These are phyloP conservation scores for Cheilosia vernalis DNA, from an alignment of 2,888 invertebrate genomes.

Conservation along the genomic window DNA sequence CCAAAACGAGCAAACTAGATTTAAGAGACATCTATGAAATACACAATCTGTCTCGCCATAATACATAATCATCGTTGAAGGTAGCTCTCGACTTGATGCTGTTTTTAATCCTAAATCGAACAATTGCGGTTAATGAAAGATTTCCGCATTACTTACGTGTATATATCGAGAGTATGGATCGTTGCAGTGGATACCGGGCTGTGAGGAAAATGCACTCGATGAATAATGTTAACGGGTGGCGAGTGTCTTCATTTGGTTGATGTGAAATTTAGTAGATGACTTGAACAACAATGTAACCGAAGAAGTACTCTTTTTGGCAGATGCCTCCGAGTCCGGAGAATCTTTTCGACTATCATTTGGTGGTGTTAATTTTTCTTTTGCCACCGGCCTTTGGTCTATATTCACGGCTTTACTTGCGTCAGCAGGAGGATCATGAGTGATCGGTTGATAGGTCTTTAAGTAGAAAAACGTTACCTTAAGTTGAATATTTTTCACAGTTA, in stretches of 20 bases:
- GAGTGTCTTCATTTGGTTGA: not conserved
- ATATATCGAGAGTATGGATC: slow-evolving; percentile 3
- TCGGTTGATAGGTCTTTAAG: too few species aligned
- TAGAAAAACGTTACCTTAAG: too few species aligned
- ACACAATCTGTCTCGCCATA: slow-evolving; percentile 49
- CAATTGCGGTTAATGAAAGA: slow-evolving; percentile 68
- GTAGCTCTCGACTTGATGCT: slow-evolving; percentile 35
- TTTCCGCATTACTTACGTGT: slow-evolving; percentile 56
- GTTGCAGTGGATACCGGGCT: not conserved
- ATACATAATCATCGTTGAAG: slow-evolving; percentile 45
- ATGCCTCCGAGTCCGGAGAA: too few species aligned
- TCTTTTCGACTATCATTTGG: too few species aligned
- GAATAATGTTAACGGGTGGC: slow-evolving; percentile 8
- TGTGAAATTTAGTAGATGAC: not conserved
- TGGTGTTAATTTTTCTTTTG: too few species aligned
- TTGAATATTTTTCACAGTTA: too few species aligned
- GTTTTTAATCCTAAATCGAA: slow-evolving; percentile 57
- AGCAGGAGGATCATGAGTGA: too few species aligned
- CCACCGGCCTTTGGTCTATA: too few species aligned
- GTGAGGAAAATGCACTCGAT: not conserved
- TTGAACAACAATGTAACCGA: too few species aligned
- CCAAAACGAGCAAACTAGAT: slow-evolving; percentile 62
- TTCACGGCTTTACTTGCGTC: too few species aligned
- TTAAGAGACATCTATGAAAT: slow-evolving; percentile 33
- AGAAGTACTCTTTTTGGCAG: too few species aligned